Percentiles rank a stretch among this genome's conserved stretches.
Evolutionary conservation across 2,797 vertebrate genomes (phyloP).

Genomic region (Phalloptychus januarius): DNA sequence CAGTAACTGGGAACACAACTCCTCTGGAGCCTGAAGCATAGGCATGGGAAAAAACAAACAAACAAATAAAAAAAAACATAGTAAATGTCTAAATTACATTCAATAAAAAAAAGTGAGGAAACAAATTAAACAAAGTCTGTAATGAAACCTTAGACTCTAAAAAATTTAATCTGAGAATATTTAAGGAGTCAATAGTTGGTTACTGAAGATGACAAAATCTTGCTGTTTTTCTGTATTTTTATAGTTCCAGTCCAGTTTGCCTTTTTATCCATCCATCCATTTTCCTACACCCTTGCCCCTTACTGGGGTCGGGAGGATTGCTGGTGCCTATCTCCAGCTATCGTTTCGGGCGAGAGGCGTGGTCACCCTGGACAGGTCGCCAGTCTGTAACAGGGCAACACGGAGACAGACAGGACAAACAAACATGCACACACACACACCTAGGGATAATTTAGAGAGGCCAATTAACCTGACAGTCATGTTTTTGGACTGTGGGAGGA

Average conservation of each 20-base stretch:
- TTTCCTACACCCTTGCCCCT: no score
- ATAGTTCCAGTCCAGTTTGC: not conserved
- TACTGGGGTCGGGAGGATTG: no score
- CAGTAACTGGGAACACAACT: conserved; percentile 67
- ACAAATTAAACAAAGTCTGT: not conserved
- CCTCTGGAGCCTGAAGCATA: conserved; percentile 79
- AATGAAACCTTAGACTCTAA: not conserved
- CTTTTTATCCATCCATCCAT: no score
- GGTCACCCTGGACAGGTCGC: no score
- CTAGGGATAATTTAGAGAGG: no score
- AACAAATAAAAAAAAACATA: not conserved
- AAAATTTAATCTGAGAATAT: not conserved
- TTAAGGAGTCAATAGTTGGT: not conserved
- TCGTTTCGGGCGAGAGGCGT: no score
- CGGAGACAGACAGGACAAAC: no score
- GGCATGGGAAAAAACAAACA: not conserved
- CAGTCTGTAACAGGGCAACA: no score
- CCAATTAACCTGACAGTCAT: no score
- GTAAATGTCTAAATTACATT: not conserved
- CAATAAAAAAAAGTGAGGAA: not conserved
- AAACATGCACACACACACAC: no score
- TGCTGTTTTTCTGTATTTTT: not conserved
- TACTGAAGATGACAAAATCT: not conserved
- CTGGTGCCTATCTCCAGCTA: no score
- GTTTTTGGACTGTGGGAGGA: no score